Percentiles rank a stretch among this genome's conserved stretches.
Evolutionary conservation across 2,113 vertebrate genomes (phyloP).

Genomic region (Symphodus melops): DNA sequence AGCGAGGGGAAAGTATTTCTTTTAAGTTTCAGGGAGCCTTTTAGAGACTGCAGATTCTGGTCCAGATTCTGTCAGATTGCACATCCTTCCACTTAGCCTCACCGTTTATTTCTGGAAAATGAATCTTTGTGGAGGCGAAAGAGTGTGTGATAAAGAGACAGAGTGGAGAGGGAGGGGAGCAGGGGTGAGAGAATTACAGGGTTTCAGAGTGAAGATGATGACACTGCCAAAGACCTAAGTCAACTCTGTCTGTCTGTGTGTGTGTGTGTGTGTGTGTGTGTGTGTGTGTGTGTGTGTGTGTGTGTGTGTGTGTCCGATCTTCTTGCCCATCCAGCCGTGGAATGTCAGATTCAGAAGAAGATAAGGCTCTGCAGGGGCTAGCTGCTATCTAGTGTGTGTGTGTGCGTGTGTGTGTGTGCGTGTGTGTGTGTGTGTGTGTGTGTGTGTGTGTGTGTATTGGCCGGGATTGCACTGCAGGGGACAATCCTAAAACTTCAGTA

Average conservation of each 20-base stretch:
- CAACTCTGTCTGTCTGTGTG: conserved; percentile 17
- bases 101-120: conserved; percentile 57
- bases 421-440: conserved; percentile 23
- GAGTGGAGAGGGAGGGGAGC: conserved; percentile 17
- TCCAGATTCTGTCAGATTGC: conserved; percentile 50
- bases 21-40: conserved; percentile 29
- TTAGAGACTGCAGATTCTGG: conserved; percentile 35
- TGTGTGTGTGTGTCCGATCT: background rate
- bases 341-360: conserved; percentile 60
- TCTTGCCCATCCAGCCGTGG: conserved; percentile 51
- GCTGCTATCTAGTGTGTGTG: conserved; percentile 25
- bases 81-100: conserved; percentile 53
- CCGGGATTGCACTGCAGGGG: conserved; percentile 59
- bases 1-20: conserved; percentile 36
- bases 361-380: conserved; percentile 58
- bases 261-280: conserved; percentile 17
- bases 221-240: conserved; percentile 49
- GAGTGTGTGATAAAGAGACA: conserved; percentile 16
- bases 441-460: no score
- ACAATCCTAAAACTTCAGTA: conserved; percentile 58
- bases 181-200: conserved; percentile 38
- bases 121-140: conserved; percentile 36
- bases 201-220: conserved; percentile 58
- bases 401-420: no score
- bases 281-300: conserved; percentile 11